phyloP scores from a whole-genome alignment of 2,888 invertebrate species.

The Pterobdella sp. region DNA sequence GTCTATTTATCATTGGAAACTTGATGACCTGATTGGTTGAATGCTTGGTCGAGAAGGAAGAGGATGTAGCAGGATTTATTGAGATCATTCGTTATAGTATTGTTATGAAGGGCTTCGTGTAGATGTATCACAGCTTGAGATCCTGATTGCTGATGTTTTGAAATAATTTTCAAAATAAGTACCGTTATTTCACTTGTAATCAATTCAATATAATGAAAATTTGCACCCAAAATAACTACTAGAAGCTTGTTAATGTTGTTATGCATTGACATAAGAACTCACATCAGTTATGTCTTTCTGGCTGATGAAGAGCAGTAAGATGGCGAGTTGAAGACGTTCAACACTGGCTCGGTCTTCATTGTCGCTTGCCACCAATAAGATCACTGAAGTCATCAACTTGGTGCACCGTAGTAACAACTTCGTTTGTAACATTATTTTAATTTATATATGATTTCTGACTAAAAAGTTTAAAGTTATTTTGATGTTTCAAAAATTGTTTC shows the following conservation, averaged over 20 bases:
- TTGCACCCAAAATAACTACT: no score
- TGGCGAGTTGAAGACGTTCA: conserved; percentile 54
- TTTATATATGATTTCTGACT: no score
- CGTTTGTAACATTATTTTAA: no score
- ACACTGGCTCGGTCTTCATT: conserved; percentile 56
- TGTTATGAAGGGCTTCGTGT: not conserved
- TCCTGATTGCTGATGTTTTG: not conserved
- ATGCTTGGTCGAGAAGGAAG: not conserved
- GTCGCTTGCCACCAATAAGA: conserved; percentile 57
- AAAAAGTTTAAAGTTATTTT: no score
- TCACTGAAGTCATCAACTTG: conserved; percentile 55
- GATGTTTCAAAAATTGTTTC: no score
- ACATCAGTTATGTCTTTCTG: conserved; percentile 44
- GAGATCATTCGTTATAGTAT: not conserved
- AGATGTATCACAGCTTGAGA: not conserved
- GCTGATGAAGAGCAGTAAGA: conserved; percentile 47
- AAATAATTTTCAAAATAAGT: not conserved
- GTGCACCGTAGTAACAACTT: conserved; percentile 55
- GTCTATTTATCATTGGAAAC: no score
- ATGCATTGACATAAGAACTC: not conserved
- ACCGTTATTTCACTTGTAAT: not conserved
- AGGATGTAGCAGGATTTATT: not conserved
- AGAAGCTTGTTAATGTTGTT: not conserved
- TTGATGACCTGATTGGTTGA: not conserved
- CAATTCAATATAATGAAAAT: no score